Evolutionary conservation across 1,140 invertebrate genomes (phyloP).

Genomic region (Drosophila guanche): DNA sequence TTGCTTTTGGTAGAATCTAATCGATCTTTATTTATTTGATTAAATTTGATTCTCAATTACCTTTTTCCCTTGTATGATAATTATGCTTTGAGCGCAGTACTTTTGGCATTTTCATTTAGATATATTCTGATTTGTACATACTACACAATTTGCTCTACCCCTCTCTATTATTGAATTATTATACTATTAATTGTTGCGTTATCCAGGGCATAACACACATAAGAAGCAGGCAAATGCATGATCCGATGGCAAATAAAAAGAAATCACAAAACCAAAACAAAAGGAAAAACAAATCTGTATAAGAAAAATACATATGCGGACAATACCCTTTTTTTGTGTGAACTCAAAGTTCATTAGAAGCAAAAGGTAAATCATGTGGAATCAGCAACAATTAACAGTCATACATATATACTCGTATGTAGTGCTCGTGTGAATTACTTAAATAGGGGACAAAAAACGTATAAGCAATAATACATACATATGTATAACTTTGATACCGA

Average conservation of each 20-base stretch:
- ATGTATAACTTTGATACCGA: slow-evolving; percentile 48
- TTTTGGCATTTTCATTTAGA: slow-evolving; percentile 22
- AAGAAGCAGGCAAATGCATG: slow-evolving; percentile 47
- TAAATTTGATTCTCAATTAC: neutral
- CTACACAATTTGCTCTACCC: slow-evolving; percentile 7
- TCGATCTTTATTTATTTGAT: neutral
- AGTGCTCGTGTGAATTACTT: neutral
- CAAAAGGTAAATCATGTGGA: slow-evolving; percentile 35
- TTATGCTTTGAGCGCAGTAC: slow-evolving; percentile 20
- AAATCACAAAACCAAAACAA: slow-evolving; percentile 7
- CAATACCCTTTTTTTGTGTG: slow-evolving; percentile 54
- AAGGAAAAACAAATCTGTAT: slow-evolving; percentile 18
- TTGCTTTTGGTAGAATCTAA: slow-evolving; percentile 23
- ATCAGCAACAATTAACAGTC: slow-evolving; percentile 33
- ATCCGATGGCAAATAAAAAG: slow-evolving; percentile 15
- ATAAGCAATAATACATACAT: slow-evolving; percentile 46
- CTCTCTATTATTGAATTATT: neutral
- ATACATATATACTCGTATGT: neutral
- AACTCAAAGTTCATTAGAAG: slow-evolving; percentile 42
- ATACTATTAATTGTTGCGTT: slow-evolving; percentile 6
- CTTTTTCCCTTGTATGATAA: slow-evolving; percentile 23
- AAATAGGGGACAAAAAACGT: slow-evolving; percentile 17
- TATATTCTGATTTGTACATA: slow-evolving; percentile 52
- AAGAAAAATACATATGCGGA: slow-evolving; percentile 56
- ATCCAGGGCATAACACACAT: slow-evolving; percentile 13